A percentile compares a stretch with the other conserved stretches of the same genome.
Evolutionary conservation across 1,140 invertebrate genomes (phyloP).

Genomic region (Euglossa dilemma): DNA sequence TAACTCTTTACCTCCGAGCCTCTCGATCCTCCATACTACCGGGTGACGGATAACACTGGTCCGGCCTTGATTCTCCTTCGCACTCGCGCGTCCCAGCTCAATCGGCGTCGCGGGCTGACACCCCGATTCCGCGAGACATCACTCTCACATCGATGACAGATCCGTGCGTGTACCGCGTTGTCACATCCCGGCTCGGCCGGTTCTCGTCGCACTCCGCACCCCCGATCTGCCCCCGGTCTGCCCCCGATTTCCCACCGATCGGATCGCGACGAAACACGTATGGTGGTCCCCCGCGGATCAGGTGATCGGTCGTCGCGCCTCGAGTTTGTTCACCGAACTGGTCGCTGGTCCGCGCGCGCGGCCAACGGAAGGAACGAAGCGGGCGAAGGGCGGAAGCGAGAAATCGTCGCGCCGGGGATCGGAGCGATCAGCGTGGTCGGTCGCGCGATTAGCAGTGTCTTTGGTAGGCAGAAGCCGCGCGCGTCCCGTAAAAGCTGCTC

Average conservation of each 20-base stretch:
- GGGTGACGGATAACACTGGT: neutral
- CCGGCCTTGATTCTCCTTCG: neutral
- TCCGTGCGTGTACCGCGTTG: too few species aligned
- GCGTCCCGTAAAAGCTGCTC: conserved; percentile 70
- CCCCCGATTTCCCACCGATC: too few species aligned
- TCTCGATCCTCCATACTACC: conserved; percentile 37
- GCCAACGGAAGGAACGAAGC: neutral
- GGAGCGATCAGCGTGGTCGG: conserved; percentile 56
- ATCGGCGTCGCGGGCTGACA: neutral
- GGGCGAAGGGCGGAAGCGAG: neutral
- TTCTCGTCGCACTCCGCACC: conserved; percentile 46
- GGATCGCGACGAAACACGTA: neutral
- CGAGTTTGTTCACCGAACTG: conserved; percentile 17
- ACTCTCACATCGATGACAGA: conserved; percentile 17
- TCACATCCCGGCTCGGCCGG: neutral
- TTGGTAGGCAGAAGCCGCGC: conserved; percentile 66
- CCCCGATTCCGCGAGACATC: neutral
- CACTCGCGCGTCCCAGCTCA: neutral
- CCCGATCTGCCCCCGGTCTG: too few species aligned
- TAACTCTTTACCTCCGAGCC: conserved; percentile 67
- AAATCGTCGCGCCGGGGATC: neutral
- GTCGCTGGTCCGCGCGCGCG: neutral
- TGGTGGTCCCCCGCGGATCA: neutral
- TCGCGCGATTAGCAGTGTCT: conserved; percentile 65
- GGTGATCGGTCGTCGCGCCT: neutral